Percentiles rank a stretch among this genome's conserved stretches.
These are phyloP conservation scores for Diabrotica balteata DNA, from an alignment of 2,888 invertebrate genomes.

Conservation along the genomic window DNA sequence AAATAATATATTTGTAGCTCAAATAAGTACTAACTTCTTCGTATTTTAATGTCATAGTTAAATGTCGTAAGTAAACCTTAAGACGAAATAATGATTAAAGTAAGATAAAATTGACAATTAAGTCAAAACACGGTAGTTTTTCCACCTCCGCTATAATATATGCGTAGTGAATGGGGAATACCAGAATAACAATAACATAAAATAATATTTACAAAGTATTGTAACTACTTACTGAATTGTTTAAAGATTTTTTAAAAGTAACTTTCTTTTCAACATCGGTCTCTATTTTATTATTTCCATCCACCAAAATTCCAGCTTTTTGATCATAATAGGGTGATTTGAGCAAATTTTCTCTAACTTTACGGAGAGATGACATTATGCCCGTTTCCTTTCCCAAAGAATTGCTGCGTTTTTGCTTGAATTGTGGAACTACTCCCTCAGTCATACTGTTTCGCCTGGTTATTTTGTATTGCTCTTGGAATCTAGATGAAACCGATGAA, in stretches of 20 bases:
- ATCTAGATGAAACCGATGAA: neutral
- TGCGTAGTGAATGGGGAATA: no score
- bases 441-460: slow-evolving; percentile 19
- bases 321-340: slow-evolving; percentile 33
- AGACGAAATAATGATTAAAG: no score
- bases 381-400: slow-evolving; percentile 36
- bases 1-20: no score
- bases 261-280: slow-evolving; percentile 8
- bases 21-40: no score
- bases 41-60: no score
- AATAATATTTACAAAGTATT: neutral
- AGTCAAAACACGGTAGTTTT: no score
- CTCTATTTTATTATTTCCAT: slow-evolving; percentile 2
- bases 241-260: neutral
- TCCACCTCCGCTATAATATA: no score
- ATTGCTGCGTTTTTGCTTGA: slow-evolving; percentile 33
- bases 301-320: slow-evolving; percentile 9
- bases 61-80: no score
- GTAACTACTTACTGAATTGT: slow-evolving; percentile 1
- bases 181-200: neutral
- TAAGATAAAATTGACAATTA: no score
- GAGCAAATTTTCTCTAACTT: slow-evolving; percentile 39
- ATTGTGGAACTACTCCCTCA: slow-evolving; percentile 3
- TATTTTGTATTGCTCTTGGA: slow-evolving; percentile 5
- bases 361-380: slow-evolving; percentile 37